Evolutionary conservation across 2,888 invertebrate genomes (phyloP).

Genomic region (Machimus atricapillus): DNA sequence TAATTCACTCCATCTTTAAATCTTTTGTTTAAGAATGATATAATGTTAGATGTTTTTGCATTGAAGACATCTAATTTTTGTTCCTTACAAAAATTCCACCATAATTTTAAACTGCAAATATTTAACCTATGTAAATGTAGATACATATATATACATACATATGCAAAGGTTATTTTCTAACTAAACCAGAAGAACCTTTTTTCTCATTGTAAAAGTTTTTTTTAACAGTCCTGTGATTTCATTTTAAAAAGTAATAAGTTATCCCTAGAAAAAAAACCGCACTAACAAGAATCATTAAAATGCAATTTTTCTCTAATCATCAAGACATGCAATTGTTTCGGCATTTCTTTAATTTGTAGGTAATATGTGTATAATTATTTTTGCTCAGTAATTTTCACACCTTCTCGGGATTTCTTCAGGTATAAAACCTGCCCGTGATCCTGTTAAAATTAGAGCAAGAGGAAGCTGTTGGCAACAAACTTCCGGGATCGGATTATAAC

Average conservation of each 20-base stretch:
- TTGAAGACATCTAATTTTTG: too few species aligned
- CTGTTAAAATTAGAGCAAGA: constrained; percentile 2
- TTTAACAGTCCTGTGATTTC: not conserved
- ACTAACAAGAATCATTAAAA: not conserved
- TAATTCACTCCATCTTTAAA: too few species aligned
- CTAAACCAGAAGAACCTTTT: not conserved
- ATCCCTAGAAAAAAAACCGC: not conserved
- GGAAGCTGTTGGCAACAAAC: not conserved
- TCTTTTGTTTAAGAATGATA: too few species aligned
- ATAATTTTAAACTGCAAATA: too few species aligned
- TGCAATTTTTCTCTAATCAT: not conserved
- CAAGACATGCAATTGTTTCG: not conserved
- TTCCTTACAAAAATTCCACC: too few species aligned
- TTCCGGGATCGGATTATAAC: constrained; percentile 5
- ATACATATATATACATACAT: too few species aligned
- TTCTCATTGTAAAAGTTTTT: not conserved
- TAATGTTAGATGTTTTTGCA: too few species aligned
- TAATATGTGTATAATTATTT: not conserved
- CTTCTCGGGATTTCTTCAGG: not conserved
- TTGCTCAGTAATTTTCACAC: not conserved
- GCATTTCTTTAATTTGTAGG: not conserved
- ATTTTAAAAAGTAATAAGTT: not conserved
- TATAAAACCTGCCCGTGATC: not conserved
- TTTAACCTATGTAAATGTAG: too few species aligned
- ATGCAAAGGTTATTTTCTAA: not conserved